Conservation (phyloP, 2,113 vertebrate species). For the Oxyruncus cristatus region DNA sequence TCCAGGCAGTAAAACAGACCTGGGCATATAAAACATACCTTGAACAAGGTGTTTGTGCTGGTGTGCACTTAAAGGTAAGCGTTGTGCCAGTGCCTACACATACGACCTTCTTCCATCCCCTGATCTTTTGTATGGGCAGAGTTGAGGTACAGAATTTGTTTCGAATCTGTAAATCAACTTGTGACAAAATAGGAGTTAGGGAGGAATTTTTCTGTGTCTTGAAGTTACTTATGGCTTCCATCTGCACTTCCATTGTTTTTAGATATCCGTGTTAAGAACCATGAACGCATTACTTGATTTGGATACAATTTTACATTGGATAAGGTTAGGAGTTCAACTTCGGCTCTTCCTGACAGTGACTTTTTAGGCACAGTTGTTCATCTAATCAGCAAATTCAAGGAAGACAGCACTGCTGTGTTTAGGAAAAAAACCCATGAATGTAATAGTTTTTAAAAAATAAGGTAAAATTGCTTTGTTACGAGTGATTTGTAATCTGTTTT, state of each 20-base stretch:
- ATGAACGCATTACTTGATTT: not conserved
- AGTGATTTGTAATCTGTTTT: not conserved
- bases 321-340: not conserved
- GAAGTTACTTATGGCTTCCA: conserved; percentile 33
- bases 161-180: not conserved
- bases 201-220: not conserved
- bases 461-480: not conserved
- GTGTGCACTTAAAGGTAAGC: not conserved
- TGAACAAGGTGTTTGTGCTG: not conserved
- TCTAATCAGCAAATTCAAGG: not conserved
- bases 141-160: not conserved
- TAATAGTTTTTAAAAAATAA: not conserved
- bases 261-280: not conserved
- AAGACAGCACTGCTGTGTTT: not conserved
- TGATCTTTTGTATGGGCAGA: not conserved
- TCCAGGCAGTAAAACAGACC: not conserved
- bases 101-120: not conserved
- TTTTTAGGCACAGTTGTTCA: not conserved
- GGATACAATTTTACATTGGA: not conserved
- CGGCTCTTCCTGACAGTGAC: not conserved
- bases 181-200: not conserved
- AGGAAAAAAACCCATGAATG: not conserved
- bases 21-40: not conserved
- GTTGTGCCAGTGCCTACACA: not conserved
- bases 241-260: not conserved